These are phyloP conservation scores for Pelochelys cantorii DNA, from an alignment of 2,797 vertebrate species.

Conservation along the genomic window DNA sequence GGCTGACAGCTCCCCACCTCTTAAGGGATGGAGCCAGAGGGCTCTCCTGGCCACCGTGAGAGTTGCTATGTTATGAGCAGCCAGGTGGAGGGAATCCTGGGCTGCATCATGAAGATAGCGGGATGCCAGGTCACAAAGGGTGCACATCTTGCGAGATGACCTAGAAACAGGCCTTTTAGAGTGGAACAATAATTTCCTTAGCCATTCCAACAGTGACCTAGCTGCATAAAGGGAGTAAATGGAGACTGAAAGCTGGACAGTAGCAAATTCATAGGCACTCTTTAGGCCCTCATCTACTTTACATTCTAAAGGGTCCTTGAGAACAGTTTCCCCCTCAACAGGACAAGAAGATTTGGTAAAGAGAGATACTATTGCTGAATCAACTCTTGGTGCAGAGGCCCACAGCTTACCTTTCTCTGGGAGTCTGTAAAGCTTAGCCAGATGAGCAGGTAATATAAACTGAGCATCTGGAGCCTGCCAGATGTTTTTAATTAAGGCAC, in stretches of 20 bases:
- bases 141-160: background rate
- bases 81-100: background rate
- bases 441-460: accelerated
- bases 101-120: background rate
- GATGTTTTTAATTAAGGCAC: background rate
- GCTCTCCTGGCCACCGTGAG: background rate
- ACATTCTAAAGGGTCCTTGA: background rate
- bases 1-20: background rate
- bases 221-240: background rate
- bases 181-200: background rate
- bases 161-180: background rate
- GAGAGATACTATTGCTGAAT: background rate
- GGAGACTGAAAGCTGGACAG: background rate
- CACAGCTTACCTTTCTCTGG: background rate
- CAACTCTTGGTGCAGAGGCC: background rate
- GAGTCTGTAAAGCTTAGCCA: background rate
- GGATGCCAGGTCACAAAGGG: background rate
- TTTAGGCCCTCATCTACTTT: background rate
- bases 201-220: background rate
- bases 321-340: background rate
- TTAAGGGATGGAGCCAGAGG: background rate
- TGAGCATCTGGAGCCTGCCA: background rate
- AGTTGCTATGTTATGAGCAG: background rate
- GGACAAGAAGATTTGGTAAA: background rate
- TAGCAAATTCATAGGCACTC: background rate